phyloP scores from a whole-genome alignment of 2,113 vertebrate species.

The Oreochromis niloticus region DNA sequence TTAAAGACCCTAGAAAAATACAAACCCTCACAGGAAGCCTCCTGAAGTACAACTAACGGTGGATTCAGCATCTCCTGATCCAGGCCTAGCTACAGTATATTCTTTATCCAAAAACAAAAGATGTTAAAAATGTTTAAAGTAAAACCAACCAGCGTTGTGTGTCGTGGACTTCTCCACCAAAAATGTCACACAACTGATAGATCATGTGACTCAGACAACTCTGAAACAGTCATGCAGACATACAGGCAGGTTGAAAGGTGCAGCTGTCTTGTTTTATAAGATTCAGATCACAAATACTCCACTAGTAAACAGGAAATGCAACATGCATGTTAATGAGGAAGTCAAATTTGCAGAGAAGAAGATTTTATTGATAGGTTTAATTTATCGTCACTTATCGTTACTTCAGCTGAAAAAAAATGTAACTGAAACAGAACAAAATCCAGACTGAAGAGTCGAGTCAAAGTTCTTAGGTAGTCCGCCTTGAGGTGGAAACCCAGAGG shows the following conservation, averaged over 20 bases:
- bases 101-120: neutral
- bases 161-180: neutral
- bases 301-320: neutral
- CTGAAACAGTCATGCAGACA: neutral
- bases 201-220: neutral
- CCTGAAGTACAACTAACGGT: neutral
- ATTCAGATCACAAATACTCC: neutral
- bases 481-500: neutral
- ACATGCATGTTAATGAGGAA: neutral
- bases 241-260: neutral
- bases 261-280: neutral
- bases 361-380: neutral
- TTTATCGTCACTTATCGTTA: no score
- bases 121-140: neutral
- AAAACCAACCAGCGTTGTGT: neutral
- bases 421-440: no score
- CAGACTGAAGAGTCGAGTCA: neutral
- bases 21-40: neutral
- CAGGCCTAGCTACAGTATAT: neutral
- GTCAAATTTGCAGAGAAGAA: neutral
- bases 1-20: no score
- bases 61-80: neutral
- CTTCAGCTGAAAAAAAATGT: no score
- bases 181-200: neutral
- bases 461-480: neutral